phyloP scores from a whole-genome alignment of 2,113 vertebrate species.

The Lasiurus cinereus region DNA sequence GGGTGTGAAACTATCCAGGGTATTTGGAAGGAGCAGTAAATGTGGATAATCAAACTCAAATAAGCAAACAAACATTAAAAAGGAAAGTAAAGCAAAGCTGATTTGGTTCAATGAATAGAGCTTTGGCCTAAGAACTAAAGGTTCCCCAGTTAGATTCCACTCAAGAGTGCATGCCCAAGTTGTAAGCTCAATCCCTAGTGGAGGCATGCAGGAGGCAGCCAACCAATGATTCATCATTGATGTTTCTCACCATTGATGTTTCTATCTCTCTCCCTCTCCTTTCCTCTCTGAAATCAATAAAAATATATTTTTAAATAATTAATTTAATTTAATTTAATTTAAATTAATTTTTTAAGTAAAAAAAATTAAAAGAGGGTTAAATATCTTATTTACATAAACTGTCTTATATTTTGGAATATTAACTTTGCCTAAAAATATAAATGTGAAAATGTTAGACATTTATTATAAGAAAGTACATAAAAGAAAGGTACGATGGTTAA shows the following conservation, averaged over 20 bases:
- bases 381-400: neutral
- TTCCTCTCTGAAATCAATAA: too few relatives aligned
- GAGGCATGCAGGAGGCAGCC: too few relatives aligned
- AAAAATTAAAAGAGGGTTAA: neutral
- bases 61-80: neutral
- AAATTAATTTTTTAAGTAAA: neutral
- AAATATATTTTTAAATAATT: too few relatives aligned
- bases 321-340: too few relatives aligned
- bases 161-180: too few relatives aligned
- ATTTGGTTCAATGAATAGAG: too few relatives aligned
- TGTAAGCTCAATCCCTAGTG: too few relatives aligned
- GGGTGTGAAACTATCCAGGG: accelerated
- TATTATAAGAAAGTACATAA: neutral
- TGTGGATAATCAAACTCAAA: neutral
- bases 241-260: too few relatives aligned
- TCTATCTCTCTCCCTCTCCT: too few relatives aligned
- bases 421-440: neutral
- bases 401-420: neutral
- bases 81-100: neutral
- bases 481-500: neutral
- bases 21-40: neutral
- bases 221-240: too few relatives aligned
- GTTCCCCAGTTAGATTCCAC: too few relatives aligned
- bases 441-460: neutral
- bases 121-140: too few relatives aligned